Evolutionary conservation across 2,888 invertebrate genomes (phyloP).

Genomic region (Resseliella maxima): DNA sequence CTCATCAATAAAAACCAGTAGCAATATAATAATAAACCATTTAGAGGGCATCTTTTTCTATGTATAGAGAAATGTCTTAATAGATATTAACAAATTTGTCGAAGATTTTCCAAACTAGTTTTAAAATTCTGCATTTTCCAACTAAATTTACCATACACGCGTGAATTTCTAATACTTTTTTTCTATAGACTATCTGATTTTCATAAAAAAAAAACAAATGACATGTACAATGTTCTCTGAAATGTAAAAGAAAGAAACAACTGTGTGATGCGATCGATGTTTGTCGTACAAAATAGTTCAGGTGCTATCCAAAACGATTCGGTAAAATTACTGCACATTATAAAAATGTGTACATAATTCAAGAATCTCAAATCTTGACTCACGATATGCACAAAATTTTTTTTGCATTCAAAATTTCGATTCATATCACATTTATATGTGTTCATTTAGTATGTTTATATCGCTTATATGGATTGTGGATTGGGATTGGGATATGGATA

Average conservation of each 20-base stretch:
- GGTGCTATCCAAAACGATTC: neutral
- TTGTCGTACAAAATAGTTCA: constrained; percentile 6
- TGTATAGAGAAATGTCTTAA: too few relatives aligned
- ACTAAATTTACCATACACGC: too few relatives aligned
- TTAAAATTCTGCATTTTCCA: neutral
- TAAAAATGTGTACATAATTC: constrained; percentile 17
- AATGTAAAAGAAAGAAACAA: neutral
- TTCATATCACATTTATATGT: constrained; percentile 45
- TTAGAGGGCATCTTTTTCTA: too few relatives aligned
- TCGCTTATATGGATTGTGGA: too few relatives aligned
- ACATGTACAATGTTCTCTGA: neutral
- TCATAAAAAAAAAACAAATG: constrained; percentile 10
- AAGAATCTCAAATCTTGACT: constrained; percentile 42
- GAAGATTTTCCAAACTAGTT: neutral
- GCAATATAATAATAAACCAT: neutral
- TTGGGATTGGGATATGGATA: too few relatives aligned
- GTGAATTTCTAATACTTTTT: too few relatives aligned
- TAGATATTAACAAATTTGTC: too few relatives aligned
- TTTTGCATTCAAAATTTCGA: constrained; percentile 49
- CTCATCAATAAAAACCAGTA: neutral
- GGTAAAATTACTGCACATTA: neutral
- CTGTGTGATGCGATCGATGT: neutral
- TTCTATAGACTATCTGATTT: constrained; percentile 34
- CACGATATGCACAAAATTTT: constrained; percentile 36
- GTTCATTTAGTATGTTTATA: constrained; percentile 17